These are phyloP conservation scores for Sisor rabdophorus DNA, from an alignment of 2,113 vertebrate species.

Conservation along the genomic window DNA sequence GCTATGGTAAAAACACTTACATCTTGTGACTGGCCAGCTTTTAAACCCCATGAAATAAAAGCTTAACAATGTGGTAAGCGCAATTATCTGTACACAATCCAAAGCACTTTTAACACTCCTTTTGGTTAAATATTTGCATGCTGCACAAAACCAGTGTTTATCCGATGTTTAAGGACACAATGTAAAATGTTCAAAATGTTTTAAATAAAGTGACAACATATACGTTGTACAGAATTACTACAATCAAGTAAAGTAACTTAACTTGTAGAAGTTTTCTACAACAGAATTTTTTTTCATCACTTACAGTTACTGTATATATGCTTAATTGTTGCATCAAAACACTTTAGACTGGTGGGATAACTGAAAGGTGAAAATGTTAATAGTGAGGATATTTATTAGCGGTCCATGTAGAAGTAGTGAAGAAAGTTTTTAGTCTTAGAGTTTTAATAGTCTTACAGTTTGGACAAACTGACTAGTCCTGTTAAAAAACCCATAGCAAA, in stretches of 20 bases:
- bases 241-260: neutral
- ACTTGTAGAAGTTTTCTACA: neutral
- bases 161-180: neutral
- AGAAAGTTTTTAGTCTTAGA: neutral
- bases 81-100: neutral
- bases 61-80: constrained; percentile 30
- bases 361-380: neutral
- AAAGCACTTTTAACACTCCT: constrained; percentile 8
- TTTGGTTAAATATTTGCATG: constrained; percentile 2
- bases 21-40: constrained; percentile 42
- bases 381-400: neutral
- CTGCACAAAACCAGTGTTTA: neutral
- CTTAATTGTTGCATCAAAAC: neutral
- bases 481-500: too few relatives aligned
- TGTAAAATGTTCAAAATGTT: neutral
- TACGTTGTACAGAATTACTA: neutral
- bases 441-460: neutral
- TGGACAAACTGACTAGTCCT: neutral
- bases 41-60: constrained; percentile 36
- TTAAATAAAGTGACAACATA: too few relatives aligned
- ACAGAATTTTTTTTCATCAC: too few relatives aligned
- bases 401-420: neutral
- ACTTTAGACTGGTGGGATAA: neutral
- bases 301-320: neutral
- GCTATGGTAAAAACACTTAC: constrained; percentile 40